phyloP scores from a whole-genome alignment of 2,797 vertebrate genomes.

The Anguilla megastoma region DNA sequence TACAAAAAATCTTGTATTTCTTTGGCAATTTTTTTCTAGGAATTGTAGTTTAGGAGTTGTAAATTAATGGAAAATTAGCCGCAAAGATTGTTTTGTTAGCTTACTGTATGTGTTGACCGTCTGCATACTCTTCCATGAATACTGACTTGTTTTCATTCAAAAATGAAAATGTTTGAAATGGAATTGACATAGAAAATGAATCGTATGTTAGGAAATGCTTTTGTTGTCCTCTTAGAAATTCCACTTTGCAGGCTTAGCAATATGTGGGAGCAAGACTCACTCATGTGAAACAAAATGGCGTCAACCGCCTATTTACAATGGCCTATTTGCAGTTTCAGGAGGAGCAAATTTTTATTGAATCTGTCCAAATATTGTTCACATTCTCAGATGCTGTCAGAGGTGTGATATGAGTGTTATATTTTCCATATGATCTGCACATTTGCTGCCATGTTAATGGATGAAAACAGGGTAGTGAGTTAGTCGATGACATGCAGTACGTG shows the following conservation, averaged over 20 bases:
- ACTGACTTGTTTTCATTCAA: neutral
- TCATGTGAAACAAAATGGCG: conserved; percentile 4
- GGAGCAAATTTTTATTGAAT: neutral
- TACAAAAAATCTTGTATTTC: neutral
- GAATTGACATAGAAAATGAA: neutral
- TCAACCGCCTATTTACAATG: neutral
- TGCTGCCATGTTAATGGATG: conserved; percentile 6
- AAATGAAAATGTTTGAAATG: neutral
- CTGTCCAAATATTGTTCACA: neutral
- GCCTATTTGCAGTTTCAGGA: neutral
- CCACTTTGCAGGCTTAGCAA: neutral
- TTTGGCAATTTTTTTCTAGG: neutral
- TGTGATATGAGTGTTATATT: neutral
- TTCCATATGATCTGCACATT: neutral
- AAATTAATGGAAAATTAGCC: neutral
- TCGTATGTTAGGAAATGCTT: neutral
- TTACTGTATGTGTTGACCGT: neutral
- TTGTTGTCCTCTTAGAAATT: neutral
- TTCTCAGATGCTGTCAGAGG: neutral
- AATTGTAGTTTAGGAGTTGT: neutral
- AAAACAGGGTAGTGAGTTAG: neutral
- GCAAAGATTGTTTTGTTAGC: neutral
- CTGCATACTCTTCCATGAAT: neutral
- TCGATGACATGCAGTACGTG: neutral
- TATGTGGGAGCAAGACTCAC: neutral